These are phyloP conservation scores for Nysson spinosus DNA, from an alignment of 2,888 invertebrate genomes.

Conservation along the genomic window DNA sequence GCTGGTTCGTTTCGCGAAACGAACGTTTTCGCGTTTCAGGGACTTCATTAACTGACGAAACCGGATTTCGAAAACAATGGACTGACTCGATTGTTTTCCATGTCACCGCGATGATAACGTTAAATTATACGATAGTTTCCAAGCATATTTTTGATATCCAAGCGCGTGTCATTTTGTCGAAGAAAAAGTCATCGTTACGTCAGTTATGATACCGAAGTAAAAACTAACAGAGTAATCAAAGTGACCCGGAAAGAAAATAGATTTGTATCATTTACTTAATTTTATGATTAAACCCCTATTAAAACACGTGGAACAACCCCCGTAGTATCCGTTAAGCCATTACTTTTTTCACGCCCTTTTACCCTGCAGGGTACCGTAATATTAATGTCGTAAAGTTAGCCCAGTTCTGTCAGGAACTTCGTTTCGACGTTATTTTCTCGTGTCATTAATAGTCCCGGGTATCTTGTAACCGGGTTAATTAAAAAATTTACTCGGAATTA, in stretches of 20 bases:
- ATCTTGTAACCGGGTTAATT: conserved; percentile 33
- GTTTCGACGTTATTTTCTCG: conserved; percentile 20
- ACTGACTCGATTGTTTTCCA: conserved; percentile 19
- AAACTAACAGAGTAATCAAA: not conserved
- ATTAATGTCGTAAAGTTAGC: conserved; percentile 46
- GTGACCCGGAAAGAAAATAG: conserved; percentile 1
- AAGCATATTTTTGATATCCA: conserved; percentile 5
- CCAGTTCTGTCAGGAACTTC: conserved; percentile 39
- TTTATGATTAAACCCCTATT: conserved; percentile 29
- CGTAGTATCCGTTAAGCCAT: conserved; percentile 18
- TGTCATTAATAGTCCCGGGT: conserved; percentile 33
- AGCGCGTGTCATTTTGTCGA: no score
- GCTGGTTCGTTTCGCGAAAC: not conserved
- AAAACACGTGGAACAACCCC: not conserved
- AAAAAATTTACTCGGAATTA: conserved; percentile 37
- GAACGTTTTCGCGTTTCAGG: conserved; percentile 13
- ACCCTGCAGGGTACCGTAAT: conserved; percentile 34
- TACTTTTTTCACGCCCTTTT: conserved; percentile 32
- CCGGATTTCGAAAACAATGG: conserved; percentile 17
- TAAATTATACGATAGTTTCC: conserved; percentile 6
- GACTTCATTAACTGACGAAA: conserved; percentile 24
- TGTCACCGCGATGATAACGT: not conserved
- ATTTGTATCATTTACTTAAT: conserved; percentile 30
- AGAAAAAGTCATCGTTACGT: no score
- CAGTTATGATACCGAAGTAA: no score